Conservation (phyloP, 2,113 vertebrate species). For the Globicephala melas region DNA sequence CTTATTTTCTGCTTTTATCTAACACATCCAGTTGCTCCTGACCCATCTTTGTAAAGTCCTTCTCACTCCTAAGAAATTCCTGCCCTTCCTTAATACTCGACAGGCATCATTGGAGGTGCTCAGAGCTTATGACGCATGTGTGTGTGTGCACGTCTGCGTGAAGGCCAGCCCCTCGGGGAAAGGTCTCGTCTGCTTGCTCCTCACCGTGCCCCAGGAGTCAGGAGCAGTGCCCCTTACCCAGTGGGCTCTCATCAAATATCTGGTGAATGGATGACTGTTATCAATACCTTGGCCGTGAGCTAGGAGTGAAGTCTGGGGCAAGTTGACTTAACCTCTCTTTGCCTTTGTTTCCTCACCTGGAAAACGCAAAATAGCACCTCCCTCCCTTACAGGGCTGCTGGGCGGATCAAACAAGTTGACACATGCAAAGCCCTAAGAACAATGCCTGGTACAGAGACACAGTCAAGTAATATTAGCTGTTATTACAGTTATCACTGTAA, state of each 20-base stretch:
- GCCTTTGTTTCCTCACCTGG: background rate
- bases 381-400: background rate
- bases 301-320: background rate
- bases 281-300: too few relatives aligned
- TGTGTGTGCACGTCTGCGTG: rapidly evolving
- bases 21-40: background rate
- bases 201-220: rapidly evolving
- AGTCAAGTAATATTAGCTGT: background rate
- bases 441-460: background rate
- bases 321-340: background rate
- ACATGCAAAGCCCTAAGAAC: background rate
- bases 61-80: background rate
- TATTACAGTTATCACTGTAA: background rate
- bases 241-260: background rate
- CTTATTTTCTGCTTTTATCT: background rate
- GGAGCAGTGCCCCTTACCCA: background rate
- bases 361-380: rapidly evolving
- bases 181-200: background rate
- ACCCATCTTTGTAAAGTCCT: background rate
- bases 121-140: background rate
- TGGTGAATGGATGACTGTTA: rapidly evolving
- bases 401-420: background rate
- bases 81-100: background rate
- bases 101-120: background rate
- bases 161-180: background rate